phyloP scores from a whole-genome alignment of 2,888 invertebrate species.

The Plutella xylostella region DNA sequence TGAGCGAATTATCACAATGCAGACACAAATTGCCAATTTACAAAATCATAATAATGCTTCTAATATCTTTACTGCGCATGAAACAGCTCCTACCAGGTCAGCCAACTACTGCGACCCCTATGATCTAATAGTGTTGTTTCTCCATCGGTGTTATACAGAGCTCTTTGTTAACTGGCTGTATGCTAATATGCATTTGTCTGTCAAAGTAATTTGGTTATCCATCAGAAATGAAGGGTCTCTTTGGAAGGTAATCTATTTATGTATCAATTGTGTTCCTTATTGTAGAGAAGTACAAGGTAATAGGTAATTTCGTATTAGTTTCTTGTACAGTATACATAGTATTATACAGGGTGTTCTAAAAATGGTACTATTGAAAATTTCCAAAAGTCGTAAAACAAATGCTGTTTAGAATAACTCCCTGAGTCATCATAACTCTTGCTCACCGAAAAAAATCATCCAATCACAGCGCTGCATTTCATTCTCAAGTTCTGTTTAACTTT shows the following conservation, averaged over 20 bases:
- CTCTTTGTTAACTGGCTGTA: conserved; percentile 24
- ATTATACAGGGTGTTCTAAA: too few relatives aligned
- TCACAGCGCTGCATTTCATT: too few relatives aligned
- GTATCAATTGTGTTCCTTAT: background rate
- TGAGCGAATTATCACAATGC: too few relatives aligned
- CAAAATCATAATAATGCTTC: background rate
- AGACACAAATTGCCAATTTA: background rate
- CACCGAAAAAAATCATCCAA: too few relatives aligned
- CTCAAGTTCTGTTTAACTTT: too few relatives aligned
- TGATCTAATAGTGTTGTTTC: conserved; percentile 16
- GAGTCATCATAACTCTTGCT: too few relatives aligned
- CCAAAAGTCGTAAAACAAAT: too few relatives aligned
- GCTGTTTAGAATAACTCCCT: too few relatives aligned
- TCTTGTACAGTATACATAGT: too few relatives aligned
- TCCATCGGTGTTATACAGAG: conserved; percentile 10
- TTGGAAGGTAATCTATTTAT: background rate
- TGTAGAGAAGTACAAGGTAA: too few relatives aligned
- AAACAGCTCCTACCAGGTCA: conserved; percentile 17
- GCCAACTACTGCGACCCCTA: conserved; percentile 34
- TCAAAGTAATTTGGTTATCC: conserved; percentile 59
- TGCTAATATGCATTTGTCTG: conserved; percentile 33
- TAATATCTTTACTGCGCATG: background rate
- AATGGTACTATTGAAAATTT: too few relatives aligned
- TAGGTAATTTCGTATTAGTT: too few relatives aligned
- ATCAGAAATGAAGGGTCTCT: conserved; percentile 52